These are phyloP conservation scores for Eutolmus rufibarbis DNA, from an alignment of 2,888 invertebrate species.

Conservation along the genomic window DNA sequence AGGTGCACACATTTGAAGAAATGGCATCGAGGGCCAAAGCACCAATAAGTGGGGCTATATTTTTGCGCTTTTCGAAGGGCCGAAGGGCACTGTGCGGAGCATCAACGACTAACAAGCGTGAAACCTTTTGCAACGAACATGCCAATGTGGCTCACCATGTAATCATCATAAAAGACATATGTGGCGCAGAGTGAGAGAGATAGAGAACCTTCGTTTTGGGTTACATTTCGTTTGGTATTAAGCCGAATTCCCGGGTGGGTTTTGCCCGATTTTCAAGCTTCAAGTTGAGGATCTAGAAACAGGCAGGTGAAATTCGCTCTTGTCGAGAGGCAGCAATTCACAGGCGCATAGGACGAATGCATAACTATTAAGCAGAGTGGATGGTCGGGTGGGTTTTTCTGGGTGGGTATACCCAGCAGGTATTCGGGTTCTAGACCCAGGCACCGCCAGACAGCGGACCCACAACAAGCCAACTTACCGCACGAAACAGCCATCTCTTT, in stretches of 20 bases:
- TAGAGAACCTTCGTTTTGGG: not conserved
- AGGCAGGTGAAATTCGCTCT: not conserved
- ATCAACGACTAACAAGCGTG: constrained; percentile 1
- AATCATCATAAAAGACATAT: constrained; percentile 43
- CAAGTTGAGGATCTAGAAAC: not conserved
- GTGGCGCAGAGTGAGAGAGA: not conserved
- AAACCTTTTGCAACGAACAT: constrained; percentile 21
- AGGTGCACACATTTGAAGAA: constrained; percentile 22
- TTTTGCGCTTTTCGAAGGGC: not conserved
- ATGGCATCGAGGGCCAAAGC: not conserved
- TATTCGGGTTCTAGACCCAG: not conserved
- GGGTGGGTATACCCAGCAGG: not conserved
- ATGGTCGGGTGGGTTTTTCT: not conserved
- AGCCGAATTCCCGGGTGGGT: not conserved
- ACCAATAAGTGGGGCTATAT: constrained; percentile 11
- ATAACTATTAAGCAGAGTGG: constrained; percentile 15
- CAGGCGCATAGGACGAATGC: constrained; percentile 4
- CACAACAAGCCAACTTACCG: constrained; percentile 3
- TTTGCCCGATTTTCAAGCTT: not conserved
- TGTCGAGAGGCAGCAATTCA: not conserved
- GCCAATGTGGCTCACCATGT: constrained; percentile 38
- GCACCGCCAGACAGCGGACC: not conserved
- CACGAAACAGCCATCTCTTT: not conserved
- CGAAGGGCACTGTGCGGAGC: not conserved
- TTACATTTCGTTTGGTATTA: not conserved